Evolutionary conservation across 2,113 vertebrate species (phyloP), one percentile per base, ranked within the genome.

Genomic region (Nesoenas mayeri): DNA sequence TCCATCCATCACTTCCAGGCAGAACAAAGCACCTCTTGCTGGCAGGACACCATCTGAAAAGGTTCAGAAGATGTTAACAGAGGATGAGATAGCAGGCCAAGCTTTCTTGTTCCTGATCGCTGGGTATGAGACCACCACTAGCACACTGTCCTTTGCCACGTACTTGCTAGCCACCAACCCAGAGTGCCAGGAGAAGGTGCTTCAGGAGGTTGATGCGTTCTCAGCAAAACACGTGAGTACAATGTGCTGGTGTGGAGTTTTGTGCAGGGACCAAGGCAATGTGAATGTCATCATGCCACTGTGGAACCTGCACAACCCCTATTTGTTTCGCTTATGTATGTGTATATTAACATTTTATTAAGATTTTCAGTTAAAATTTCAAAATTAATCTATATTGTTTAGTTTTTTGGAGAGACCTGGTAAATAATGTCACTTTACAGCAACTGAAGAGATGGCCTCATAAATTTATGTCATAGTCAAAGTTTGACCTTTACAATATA

Each of bases 31-130:
- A 0, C 36, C 92, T 56, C 15, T 53, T 5, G 5, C 2, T n/a
- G 87, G 14, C 40, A 87, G 4, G 9, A 62, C 61, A 71, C 56
- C 61, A 3, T 10, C 85, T 79, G 73, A 56, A 61, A 66, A 92
- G 66, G 29, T 65, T 48, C 96, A 95, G 66, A 98, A 95, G 94
- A 96, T 26, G 3, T 97, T 99, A 73, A 99, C 97, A 0, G 98
- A 98, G 69, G 99, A 99, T 28, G 99, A 99, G 97, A 98, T 99
- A 2, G 97, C 99, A 86, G 99, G 99, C 54, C 99, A 99, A 92
- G 98, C 99, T 42, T 98, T 98, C 89, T 79, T 99, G 80, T 99
- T 99, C 95, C 98, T 99, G 69, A 97, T 99, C 1, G 99, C 99
- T 3, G 99, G 99, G 14, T 99, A 99, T 0, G 99, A 99, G 97